Conservation (phyloP, 2,888 invertebrate species). For the Catonia carolina region DNA sequence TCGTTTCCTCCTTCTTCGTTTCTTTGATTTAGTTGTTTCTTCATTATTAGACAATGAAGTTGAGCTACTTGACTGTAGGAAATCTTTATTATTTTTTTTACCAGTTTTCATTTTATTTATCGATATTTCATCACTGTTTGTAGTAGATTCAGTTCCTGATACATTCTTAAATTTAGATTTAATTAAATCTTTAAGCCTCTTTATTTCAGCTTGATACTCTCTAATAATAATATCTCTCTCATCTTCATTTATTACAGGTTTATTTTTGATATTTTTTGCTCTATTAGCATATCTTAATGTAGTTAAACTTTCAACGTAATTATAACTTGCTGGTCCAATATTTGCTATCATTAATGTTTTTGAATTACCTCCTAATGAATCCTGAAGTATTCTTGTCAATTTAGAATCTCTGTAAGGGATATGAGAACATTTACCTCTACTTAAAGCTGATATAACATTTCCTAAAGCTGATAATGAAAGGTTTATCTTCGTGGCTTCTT, state of each 20-base stretch:
- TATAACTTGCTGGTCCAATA: constrained; percentile 94
- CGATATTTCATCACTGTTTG: too few relatives aligned
- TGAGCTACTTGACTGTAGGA: too few relatives aligned
- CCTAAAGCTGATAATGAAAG: constrained; percentile 92
- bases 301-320: constrained; percentile 95
- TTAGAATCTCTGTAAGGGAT: constrained; percentile 98
- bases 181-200: constrained; percentile 49
- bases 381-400: constrained; percentile 80
- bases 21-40: too few relatives aligned
- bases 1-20: too few relatives aligned
- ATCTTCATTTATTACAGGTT: constrained; percentile 97
- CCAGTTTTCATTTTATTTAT: too few relatives aligned
- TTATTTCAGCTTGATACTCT: constrained; percentile 93
- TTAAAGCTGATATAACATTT: constrained; percentile 95
- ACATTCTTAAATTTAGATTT: too few relatives aligned
- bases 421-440: constrained; percentile 75
- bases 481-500: constrained; percentile 97
- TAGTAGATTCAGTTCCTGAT: too few relatives aligned
- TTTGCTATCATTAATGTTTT: constrained; percentile 99
- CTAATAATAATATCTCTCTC: constrained; percentile 94
- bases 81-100: too few relatives aligned
- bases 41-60: too few relatives aligned
- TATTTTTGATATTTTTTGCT: constrained; percentile 98
- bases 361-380: constrained; percentile 96
- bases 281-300: constrained; percentile 94